phyloP scores from a whole-genome alignment of 2,888 invertebrate genomes.

The Dexiosoma caninum region DNA sequence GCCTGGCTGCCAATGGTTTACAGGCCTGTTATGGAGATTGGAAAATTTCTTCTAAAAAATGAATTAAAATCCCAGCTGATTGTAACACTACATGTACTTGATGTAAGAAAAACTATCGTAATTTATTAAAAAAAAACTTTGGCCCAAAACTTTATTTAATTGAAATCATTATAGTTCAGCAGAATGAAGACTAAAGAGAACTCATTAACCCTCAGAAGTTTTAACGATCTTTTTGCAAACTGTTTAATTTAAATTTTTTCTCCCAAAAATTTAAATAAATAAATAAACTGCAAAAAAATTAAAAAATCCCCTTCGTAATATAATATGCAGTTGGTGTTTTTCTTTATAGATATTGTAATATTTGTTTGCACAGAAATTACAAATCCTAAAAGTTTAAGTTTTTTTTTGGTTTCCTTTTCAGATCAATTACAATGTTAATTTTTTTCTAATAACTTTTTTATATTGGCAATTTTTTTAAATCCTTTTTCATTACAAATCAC shows the following conservation, averaged over 20 bases:
- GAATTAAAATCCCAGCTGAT: too few species aligned
- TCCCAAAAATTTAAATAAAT: neutral
- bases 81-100: too few species aligned
- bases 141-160: neutral
- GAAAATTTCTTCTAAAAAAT: too few species aligned
- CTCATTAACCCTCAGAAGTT: slow-evolving; percentile 51
- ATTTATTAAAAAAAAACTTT: too few species aligned
- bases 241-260: neutral
- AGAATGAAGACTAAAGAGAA: neutral
- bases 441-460: slow-evolving; percentile 61
- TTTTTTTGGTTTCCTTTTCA: slow-evolving; percentile 78
- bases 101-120: too few species aligned
- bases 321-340: slow-evolving; percentile 13
- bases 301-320: slow-evolving; percentile 54
- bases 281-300: slow-evolving; percentile 6
- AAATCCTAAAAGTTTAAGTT: slow-evolving; percentile 66
- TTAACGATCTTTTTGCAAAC: slow-evolving; percentile 13
- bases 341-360: slow-evolving; percentile 28
- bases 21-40: too few species aligned
- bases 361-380: slow-evolving; percentile 40
- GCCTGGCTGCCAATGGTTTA: too few species aligned
- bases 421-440: slow-evolving; percentile 76
- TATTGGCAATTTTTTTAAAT: slow-evolving; percentile 11
- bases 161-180: slow-evolving; percentile 18
- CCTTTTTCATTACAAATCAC: slow-evolving; percentile 50